Evolutionary conservation across 2,797 vertebrate species (phyloP), one percentile per base, ranked within the genome.

Genomic region (Chaenodraco wilsoni): DNA sequence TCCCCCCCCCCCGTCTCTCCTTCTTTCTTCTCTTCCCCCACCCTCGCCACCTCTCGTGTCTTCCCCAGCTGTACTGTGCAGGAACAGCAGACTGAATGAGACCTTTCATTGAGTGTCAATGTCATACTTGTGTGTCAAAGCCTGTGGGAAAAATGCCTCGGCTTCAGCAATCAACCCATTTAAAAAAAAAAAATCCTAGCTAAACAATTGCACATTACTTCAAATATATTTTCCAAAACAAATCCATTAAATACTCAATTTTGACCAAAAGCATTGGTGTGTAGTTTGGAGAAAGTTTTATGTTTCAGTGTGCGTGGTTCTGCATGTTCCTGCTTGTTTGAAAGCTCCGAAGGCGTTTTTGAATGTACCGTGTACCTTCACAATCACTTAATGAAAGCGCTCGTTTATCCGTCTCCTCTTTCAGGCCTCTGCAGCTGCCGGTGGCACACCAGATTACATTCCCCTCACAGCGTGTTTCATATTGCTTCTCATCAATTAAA

Each of bases 51-150:
- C 58, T 68, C 69, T n/a, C 54, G 23, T 49, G 52, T 68, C 69
- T 59, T 71, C 37, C 65, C 74, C 83, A 81, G 79, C 80, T 88
- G 88, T 88, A 50, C 61, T 74, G 69, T 50, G 51, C 55, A 71
- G 82, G 78, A 63, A 76, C 33, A 13, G n/a, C 51, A 69, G 56
- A 72, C 56, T 88, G 87, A 89, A 89, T 86, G 81, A 89, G 74
- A 83, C 62, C 84, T 88, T 92, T 90, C 79, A 87, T 65, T 46
- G 31, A 45, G 74, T 17, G 51, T 87, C 84, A 89, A 73, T 86
- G 82, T 90, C 69, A 15, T 77, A 80, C 76, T 87, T 89, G 82
- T 89, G 81, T 89, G 84, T 81, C 83, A 83, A 74, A 79, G 51
- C 74, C 75, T 71, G 58, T 23, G 4, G 72, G 57, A 21, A 62